These are phyloP conservation scores for Phodopus roborovskii DNA, from an alignment of 2,113 vertebrate genomes.

Conservation along the genomic window DNA sequence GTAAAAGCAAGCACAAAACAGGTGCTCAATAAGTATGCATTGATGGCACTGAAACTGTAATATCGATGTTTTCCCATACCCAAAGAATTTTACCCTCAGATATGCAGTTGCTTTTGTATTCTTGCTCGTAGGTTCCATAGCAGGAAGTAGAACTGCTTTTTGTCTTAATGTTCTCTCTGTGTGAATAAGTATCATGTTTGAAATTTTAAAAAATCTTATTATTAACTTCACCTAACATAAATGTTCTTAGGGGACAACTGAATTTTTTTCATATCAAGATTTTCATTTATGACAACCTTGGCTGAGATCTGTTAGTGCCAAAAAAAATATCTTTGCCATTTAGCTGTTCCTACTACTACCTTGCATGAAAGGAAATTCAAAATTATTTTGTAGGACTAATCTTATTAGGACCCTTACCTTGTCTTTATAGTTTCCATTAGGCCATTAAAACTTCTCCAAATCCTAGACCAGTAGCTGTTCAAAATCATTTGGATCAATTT, in stretches of 20 bases:
- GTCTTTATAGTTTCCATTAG: not conserved
- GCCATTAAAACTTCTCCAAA: conserved; percentile 9
- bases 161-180: not conserved
- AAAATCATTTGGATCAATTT: not conserved
- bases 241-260: conserved; percentile 5
- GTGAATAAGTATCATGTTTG: not conserved
- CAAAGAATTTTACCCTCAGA: conserved; percentile 67
- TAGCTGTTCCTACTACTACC: not conserved
- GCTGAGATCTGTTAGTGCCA: not conserved
- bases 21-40: conserved; percentile 63
- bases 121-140: conserved; percentile 27
- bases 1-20: conserved; percentile 72
- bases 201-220: conserved; percentile 17
- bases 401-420: not conserved
- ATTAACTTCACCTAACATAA: not conserved
- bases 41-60: conserved; percentile 61
- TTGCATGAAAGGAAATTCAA: conserved; percentile 10
- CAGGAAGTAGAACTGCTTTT: conserved; percentile 34
- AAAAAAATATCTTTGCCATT: conserved; percentile 1
- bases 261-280: conserved; percentile 9
- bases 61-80: conserved; percentile 67
- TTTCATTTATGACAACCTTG: not conserved
- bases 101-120: conserved; percentile 39
- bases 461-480: not conserved
- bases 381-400: not conserved